Base-by-base conservation (phyloP, 2,113 vertebrate species). In the Hiodon tergisus region DNA sequence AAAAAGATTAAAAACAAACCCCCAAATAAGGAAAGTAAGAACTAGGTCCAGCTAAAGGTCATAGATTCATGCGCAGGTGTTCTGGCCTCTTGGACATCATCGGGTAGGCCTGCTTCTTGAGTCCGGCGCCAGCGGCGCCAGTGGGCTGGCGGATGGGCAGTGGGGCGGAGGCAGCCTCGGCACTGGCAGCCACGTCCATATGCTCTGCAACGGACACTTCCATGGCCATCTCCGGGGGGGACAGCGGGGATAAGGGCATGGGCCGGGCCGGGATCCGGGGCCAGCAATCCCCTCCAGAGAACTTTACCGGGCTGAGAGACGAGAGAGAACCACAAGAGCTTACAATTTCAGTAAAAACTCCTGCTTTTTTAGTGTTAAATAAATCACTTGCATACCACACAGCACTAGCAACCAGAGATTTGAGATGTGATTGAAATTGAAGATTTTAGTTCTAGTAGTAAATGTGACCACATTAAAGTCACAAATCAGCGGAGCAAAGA, bases 31-130 rank as follows among this genome's bases (percentile, higher is more conserved):
- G 71, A 63, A 66, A 16, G 48, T 16, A 74, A 59, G 57, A 79
- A 82, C 31, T 31, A 67, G 47, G 67, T 10, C 46, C 6, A 69
- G 77, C 81, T 9, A n/a, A 77, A 81, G 10, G 94, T 99, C 97
- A 99, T 96, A 99, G 92, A 88, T 99, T 98, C 96, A 98, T 97
- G 76, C 95, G 94, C 82, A 99, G 89, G 87, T 99, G 96, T 83
- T 96, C 94, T 55, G 97, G 97, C 78, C 95, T 90, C 85, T 97
- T 98, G 79, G 95, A 95, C 76, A 97, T 94, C 90, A 98, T 93
- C 62, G 97, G 96, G 67, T 97, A 98, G 76, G 90, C 88, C 88
- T 97, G 95, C 85, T 97, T 98, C 87, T 96, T 98, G 82, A 95
- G 91, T 76, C 92, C 94, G 2, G 91, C 90, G 87, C 90, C 93